Evolutionary conservation across 2,797 vertebrate genomes (phyloP), one percentile per base, ranked within the genome.

Genomic region (Spinus pinus): DNA sequence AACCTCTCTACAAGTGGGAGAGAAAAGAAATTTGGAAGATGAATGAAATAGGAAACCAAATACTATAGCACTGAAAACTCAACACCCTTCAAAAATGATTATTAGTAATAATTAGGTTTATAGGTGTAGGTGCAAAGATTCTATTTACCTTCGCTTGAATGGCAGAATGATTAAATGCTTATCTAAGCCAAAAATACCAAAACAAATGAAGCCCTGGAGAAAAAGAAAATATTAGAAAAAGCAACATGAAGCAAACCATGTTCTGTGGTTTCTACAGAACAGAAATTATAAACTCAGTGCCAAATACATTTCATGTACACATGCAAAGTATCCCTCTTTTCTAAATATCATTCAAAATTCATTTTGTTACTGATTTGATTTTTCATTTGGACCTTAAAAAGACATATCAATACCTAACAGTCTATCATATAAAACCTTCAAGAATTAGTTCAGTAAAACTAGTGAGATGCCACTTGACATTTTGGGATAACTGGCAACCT

Each of bases 101-200:
- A 56, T 23, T 13, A 41, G 73, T 90, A 72, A 69, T 65, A 56
- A 95, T 54, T 82, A 62, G 41, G 51, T 82, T 94, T 82, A 27
- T 50, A 92, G 25, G 37, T 6, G 30, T 47, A 92, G 77, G 81
- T 70, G 66, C 72, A 77, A 92, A 96, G 90, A 94, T 42, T 88
- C 57, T 94, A 37, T 92, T 98, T 98, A 99, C 99, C 98, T 99
- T 97, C 98, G 98, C 65, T 99, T 99, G 98, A 99, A 98, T 30
- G 99, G 99, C 35, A 99, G 94, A 88, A 99, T 98, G 66, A 99
- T 99, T 95, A 99, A 98, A 98, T 99, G 99, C 94, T 99, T 99
- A 97, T 99, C 99, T 95, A 99, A 97, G 31, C 99, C 99, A 97
- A 99, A 99, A 95, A 99, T 98, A 93, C 98, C 98, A 96, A 99